These are phyloP conservation scores for Oxytorus armatus DNA, from an alignment of 2,888 invertebrate genomes.

Conservation along the genomic window DNA sequence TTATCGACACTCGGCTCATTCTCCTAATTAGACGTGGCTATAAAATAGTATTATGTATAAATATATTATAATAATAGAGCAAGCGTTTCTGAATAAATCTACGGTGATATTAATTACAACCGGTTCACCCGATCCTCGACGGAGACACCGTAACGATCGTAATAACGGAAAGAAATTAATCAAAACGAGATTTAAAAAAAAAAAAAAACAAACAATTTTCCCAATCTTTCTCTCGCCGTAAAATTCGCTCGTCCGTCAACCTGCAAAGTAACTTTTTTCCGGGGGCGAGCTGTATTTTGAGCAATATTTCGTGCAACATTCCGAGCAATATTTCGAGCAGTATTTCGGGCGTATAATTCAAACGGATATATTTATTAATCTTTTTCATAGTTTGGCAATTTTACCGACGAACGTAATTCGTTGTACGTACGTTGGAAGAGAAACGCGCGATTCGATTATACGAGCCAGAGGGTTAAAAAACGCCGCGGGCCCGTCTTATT, in stretches of 20 bases:
- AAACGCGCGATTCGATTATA: background rate
- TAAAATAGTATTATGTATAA: slow-evolving; percentile 18
- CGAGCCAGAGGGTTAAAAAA: background rate
- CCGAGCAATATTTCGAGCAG: background rate
- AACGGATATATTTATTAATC: too few species aligned
- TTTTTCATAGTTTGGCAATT: background rate
- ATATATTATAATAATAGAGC: slow-evolving; percentile 2
- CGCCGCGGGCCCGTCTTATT: slow-evolving; percentile 74
- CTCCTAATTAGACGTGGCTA: slow-evolving; percentile 55
- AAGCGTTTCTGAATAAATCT: slow-evolving; percentile 31
- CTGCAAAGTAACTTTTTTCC: background rate
- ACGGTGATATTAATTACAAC: slow-evolving; percentile 53
- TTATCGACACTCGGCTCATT: slow-evolving; percentile 59
- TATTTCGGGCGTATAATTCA: background rate
- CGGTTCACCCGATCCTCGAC: slow-evolving; percentile 35
- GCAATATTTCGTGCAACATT: background rate
- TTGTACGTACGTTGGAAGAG: background rate
- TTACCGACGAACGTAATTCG: background rate
- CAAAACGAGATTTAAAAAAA: slow-evolving; percentile 14
- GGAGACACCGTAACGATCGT: slow-evolving; percentile 8
- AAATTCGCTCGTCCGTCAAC: background rate
- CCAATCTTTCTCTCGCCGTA: background rate
- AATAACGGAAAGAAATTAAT: slow-evolving; percentile 41
- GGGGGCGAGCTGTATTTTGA: background rate
- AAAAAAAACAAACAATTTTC: too few species aligned